These are phyloP conservation scores for Noctua janthina DNA, from an alignment of 2,888 invertebrate genomes.

Conservation along the genomic window DNA sequence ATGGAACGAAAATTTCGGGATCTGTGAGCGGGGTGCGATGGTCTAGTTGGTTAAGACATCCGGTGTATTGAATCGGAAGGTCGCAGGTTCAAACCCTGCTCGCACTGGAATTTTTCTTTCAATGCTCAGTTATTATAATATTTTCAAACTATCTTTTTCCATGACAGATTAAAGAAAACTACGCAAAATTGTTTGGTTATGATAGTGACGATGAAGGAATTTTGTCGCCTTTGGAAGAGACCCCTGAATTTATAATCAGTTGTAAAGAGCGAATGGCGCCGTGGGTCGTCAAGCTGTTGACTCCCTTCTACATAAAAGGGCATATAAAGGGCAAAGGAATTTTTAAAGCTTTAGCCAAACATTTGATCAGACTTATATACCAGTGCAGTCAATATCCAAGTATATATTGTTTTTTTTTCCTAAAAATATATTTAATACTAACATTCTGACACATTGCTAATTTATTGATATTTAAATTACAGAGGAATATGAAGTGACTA, in stretches of 20 bases:
- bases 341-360: conserved; percentile 91
- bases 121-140: background rate
- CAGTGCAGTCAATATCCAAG: conserved; percentile 90
- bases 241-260: conserved; percentile 87
- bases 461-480: conserved; percentile 74
- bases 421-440: background rate
- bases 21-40: no score
- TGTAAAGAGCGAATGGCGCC: conserved; percentile 91
- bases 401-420: conserved; percentile 62
- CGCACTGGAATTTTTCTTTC: no score
- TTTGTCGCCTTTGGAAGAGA: conserved; percentile 88
- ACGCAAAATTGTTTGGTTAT: conserved; percentile 87
- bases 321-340: conserved; percentile 90
- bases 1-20: no score
- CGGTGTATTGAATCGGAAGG: no score
- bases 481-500: conserved; percentile 89
- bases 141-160: conserved; percentile 27
- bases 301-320: conserved; percentile 91
- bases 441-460: background rate
- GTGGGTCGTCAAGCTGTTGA: conserved; percentile 91
- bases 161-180: conserved; percentile 84
- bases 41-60: no score
- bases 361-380: conserved; percentile 90
- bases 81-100: no score
- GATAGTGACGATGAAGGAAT: conserved; percentile 89